Evolutionary conservation across 2,797 vertebrate genomes (phyloP).

Genomic region (Prionace glauca): DNA sequence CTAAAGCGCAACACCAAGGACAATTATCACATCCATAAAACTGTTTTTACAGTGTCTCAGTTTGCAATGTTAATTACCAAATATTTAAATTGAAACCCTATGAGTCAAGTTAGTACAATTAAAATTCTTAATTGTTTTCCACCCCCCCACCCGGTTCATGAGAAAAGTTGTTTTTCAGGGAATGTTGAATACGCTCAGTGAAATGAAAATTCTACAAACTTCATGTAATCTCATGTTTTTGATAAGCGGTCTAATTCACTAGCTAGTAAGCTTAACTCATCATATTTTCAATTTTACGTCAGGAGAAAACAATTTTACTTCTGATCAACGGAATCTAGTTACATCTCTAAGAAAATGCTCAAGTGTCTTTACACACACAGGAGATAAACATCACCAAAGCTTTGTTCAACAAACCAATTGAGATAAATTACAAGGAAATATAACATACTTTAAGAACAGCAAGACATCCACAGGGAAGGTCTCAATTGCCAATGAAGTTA

Average conservation of each 20-base stretch:
- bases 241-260: background rate
- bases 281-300: background rate
- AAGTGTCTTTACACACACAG: background rate
- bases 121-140: background rate
- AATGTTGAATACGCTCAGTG: background rate
- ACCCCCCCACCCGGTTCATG: background rate
- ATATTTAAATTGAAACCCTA: background rate
- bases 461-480: background rate
- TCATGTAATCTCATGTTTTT: background rate
- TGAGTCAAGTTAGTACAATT: background rate
- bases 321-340: background rate
- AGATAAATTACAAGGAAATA: background rate
- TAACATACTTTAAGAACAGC: slow-evolving; percentile 28
- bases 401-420: background rate
- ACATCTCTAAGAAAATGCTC: background rate
- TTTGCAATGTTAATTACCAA: background rate
- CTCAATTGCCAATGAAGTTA: background rate
- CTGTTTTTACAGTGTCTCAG: background rate
- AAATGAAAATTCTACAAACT: background rate
- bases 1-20: background rate
- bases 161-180: background rate
- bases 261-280: background rate
- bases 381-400: background rate
- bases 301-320: background rate
- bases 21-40: background rate